A percentile compares a stretch with the other conserved stretches of the same genome.
These are phyloP conservation scores for Stictonetta naevosa DNA, from an alignment of 2,113 vertebrate species.

Conservation along the genomic window DNA sequence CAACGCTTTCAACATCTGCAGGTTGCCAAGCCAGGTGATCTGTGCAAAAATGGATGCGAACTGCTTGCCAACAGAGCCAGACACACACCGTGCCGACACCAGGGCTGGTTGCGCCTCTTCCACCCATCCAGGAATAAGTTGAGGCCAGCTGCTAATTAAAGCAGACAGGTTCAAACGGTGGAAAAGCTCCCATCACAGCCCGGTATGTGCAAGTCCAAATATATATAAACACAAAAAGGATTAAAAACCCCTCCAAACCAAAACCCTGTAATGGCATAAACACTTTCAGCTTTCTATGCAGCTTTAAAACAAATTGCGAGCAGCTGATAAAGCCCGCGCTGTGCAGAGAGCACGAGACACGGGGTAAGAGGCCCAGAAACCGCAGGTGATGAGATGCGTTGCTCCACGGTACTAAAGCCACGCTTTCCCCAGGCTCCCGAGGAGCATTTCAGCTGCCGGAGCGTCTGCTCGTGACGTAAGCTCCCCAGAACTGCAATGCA, in stretches of 20 bases:
- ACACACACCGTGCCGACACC: background rate
- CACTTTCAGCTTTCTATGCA: background rate
- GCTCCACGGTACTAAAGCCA: background rate
- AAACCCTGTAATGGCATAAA: background rate
- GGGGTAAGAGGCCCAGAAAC: background rate
- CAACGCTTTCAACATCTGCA: constrained; percentile 54
- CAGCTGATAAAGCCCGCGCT: background rate
- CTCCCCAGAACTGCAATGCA: constrained; percentile 66
- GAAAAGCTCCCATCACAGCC: background rate
- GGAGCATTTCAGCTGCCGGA: background rate
- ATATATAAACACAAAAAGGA: background rate
- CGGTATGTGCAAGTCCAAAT: background rate
- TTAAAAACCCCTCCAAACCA: background rate
- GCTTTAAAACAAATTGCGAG: background rate
- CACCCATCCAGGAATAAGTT: background rate
- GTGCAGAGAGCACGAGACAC: background rate
- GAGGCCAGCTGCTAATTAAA: constrained; percentile 22
- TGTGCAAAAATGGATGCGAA: constrained; percentile 25
- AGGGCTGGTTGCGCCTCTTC: background rate
- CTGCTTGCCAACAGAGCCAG: constrained; percentile 12
- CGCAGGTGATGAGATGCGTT: background rate
- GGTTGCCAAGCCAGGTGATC: constrained; percentile 43
- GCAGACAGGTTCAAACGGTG: constrained; percentile 7
- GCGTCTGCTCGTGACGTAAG: background rate
- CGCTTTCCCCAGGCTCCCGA: background rate